Evolutionary conservation across 2,113 vertebrate species (phyloP), one percentile per base, ranked within the genome.

Genomic region (Hemiscyllium ocellatum): DNA sequence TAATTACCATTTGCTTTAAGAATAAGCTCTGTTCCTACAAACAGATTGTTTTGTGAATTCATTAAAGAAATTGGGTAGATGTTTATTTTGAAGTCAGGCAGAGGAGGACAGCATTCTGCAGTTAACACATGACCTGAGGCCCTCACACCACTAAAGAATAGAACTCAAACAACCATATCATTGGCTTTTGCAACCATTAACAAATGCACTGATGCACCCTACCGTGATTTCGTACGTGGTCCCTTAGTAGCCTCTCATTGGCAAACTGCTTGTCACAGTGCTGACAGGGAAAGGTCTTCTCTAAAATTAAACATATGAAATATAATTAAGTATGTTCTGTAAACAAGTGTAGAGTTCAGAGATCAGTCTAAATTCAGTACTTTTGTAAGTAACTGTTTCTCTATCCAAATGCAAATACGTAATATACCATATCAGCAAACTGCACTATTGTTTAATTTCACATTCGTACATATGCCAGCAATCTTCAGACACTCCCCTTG

Each of bases 251-350:
- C 95, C 97, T 97, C 97, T 98, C 97, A 0, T 96, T 97, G 96
- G 97, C 97, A 96, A 98, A 98, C 95, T 96, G 96, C 96, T 98
- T 98, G 95, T 96, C 96, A 96, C 97, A 97, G 7, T 98, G 98
- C 96, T 97, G 97, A 96, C 97, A 98, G 20, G 97, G 97, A 96
- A 98, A 97, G 19, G 68, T 65, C 83, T 95, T 56, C 95, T 96
- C 91, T 95, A 33, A 96, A 96, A 96, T 76, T 26, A 95, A 96
- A 29, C 0, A 68, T 86, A 4, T 83, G 20, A 83, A 47, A 20
- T 83, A 91, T 66, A 90, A 61, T 61, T 56, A 61, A 90, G 2
- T 66, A 65, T 24, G 7, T 87, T 66, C 56, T 37, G 89, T 7
- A 37, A 37, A 66, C 65, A 33, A 33, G 5, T 66, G 61, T 65